phyloP scores from a whole-genome alignment of 2,888 invertebrate species.

The Allacma fusca region DNA sequence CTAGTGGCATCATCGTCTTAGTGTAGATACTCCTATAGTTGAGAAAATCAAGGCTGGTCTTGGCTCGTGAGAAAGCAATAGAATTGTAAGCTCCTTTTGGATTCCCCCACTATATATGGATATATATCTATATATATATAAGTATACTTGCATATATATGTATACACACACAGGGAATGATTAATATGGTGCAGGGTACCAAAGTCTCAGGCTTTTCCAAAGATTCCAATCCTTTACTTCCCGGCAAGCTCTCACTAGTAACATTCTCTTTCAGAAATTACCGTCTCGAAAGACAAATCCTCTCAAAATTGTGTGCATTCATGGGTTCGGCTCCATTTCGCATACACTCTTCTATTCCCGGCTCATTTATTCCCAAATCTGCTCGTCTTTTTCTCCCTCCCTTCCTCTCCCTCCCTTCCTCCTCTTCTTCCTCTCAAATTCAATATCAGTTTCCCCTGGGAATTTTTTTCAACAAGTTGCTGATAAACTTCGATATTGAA shows the following conservation, averaged over 20 bases:
- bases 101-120: neutral
- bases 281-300: constrained; percentile 9
- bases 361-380: constrained; percentile 16
- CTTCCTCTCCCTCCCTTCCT: neutral
- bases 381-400: neutral
- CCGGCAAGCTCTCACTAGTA: neutral
- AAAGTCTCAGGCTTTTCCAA: constrained; percentile 16
- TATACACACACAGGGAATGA: neutral
- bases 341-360: constrained; percentile 8
- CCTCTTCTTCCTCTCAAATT: neutral
- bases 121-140: no score
- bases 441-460: neutral
- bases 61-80: neutral
- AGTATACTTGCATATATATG: no score
- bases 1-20: neutral
- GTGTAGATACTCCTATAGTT: no score
- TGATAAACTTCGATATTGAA: neutral
- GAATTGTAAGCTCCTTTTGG: constrained; percentile 10
- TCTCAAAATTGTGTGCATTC: constrained; percentile 9
- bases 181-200: neutral
- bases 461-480: constrained; percentile 7
- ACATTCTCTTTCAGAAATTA: constrained; percentile 5
- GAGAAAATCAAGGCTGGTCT: no score
- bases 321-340: constrained; percentile 16
- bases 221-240: constrained; percentile 12